phyloP scores from a whole-genome alignment of 2,888 invertebrate species.

The Cerastoderma edule region DNA sequence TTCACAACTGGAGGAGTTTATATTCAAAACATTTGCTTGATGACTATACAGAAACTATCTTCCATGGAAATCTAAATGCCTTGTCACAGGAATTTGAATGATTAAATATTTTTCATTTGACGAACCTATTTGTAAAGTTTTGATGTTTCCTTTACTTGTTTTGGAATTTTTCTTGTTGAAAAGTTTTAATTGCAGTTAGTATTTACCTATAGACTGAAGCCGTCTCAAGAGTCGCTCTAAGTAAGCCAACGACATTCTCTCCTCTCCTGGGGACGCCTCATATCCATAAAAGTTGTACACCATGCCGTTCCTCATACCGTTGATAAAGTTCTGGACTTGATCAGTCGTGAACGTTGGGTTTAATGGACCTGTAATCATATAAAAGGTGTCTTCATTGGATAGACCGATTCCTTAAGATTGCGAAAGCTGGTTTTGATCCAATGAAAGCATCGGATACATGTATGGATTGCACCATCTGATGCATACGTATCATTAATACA shows the following conservation, averaged over 20 bases:
- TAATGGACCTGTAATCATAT: neutral
- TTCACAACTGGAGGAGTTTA: too few species aligned
- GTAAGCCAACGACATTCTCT: neutral
- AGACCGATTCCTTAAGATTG: neutral
- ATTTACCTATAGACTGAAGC: conserved; percentile 3
- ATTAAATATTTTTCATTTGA: neutral
- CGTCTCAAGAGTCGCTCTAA: neutral
- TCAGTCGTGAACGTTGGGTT: neutral
- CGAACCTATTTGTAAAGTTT: neutral
- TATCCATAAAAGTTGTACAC: neutral
- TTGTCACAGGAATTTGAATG: too few species aligned
- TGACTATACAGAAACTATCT: too few species aligned
- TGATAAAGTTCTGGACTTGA: conserved; percentile 13
- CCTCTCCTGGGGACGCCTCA: neutral
- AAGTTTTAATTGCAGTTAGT: neutral
- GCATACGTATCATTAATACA: neutral
- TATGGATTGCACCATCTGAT: neutral
- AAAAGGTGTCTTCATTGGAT: neutral
- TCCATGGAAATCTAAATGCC: too few species aligned
- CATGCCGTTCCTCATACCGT: conserved; percentile 15
- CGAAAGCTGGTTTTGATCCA: neutral
- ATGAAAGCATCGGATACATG: neutral
- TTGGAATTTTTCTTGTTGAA: neutral
- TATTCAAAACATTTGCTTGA: too few species aligned
- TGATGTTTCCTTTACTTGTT: neutral